Base-by-base conservation (phyloP, 2,888 invertebrate species). In the Heliconius charithonia region DNA sequence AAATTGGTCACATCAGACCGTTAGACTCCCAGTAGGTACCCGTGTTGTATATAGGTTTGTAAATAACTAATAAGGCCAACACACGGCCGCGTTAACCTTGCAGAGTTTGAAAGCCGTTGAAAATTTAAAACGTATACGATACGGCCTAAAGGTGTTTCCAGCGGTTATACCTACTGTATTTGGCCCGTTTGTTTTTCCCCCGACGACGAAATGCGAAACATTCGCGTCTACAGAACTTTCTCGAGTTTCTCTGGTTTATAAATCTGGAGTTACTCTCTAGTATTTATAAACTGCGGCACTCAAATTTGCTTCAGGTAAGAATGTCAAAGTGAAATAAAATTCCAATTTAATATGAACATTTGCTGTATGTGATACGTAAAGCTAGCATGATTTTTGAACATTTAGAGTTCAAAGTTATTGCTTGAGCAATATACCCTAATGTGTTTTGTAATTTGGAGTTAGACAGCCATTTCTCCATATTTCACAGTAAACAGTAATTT, bases 51-150 rank as follows among this genome's bases (percentile, higher is more conserved):
- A 6, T 51, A 51, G 9, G 37, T 62, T 71, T 72, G 72, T 79
- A 76, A 81, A 81, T 79, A 81, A 92, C 93, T 92, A 93, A 94
- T 92, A 89, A 89, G 90, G 89, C 90, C 87, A 91, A 87, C 90
- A 90, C 88, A 89, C 89, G 89, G 87, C 86, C 87, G 85, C 84
- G 80, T 78, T 84, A 85, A 85, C 86, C 86, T 87, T 86, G 83
- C 79, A 83, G 85, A 84, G 84, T 85, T 86, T 85, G 85, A 83
- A 82, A 83, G 85, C 86, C 86, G 86, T 87, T 92, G 87, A 91
- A 92, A 92, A 85, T 90, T 91, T 91, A 89, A 92, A 89, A 85
- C 83, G 84, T 86, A 86, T 85, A 85, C 86, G 85, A 83, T 84
- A 82, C 83, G 83, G 85, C 82, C 83, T 84, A 84, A 83, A 86